Evolutionary conservation across 2,797 vertebrate species (phyloP).

Genomic region (Eulemur rubriventer): DNA sequence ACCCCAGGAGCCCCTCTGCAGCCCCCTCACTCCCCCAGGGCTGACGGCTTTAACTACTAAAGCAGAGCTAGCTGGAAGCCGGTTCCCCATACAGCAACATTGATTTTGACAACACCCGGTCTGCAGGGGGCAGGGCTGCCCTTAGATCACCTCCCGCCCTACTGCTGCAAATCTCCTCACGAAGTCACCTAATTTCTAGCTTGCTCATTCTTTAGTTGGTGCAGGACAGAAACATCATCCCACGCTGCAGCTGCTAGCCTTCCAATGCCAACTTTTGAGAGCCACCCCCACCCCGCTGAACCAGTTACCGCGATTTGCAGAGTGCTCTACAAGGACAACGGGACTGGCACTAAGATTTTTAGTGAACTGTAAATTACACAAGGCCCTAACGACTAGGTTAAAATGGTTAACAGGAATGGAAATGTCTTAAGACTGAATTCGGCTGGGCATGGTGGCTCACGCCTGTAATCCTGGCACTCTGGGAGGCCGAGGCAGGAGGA

Average conservation of each 20-base stretch:
- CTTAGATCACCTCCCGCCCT: neutral
- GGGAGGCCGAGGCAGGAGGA: too few species aligned
- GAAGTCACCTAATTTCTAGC: neutral
- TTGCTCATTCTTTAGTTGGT: neutral
- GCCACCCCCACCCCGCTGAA: neutral
- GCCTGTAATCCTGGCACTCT: too few species aligned
- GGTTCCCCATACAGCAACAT: fast-evolving
- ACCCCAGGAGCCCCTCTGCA: too few species aligned
- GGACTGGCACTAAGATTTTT: neutral
- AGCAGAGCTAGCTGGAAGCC: too few species aligned
- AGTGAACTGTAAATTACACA: neutral
- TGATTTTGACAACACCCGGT: too few species aligned
- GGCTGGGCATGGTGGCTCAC: too few species aligned
- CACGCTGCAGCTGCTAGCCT: neutral
- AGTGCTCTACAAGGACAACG: neutral
- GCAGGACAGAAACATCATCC: neutral
- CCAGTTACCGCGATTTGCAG: neutral
- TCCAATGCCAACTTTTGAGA: neutral
- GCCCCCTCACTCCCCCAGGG: too few species aligned
- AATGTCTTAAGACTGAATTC: fast-evolving
- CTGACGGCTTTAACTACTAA: too few species aligned
- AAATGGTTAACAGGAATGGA: too few species aligned
- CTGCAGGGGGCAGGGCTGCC: neutral
- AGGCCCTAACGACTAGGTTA: neutral
- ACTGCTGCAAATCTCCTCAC: too few species aligned